Conservation (phyloP, 2,797 vertebrate genomes). For the Pangasius djambal region DNA sequence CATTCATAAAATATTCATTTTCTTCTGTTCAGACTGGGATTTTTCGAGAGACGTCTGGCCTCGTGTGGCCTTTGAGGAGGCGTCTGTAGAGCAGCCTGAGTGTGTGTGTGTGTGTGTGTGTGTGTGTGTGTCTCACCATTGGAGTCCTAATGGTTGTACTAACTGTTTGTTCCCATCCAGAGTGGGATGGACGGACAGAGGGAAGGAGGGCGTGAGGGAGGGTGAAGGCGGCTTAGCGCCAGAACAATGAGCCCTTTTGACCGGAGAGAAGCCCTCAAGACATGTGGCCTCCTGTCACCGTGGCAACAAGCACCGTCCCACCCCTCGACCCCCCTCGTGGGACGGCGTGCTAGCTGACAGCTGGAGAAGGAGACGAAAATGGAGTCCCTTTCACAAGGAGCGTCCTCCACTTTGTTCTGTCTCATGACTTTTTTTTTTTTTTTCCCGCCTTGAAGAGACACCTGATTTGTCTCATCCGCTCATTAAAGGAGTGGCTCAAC, state of each 20-base stretch:
- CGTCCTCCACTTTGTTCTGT: slow-evolving; percentile 49
- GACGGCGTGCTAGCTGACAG: slow-evolving; percentile 77
- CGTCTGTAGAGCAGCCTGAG: slow-evolving; percentile 4
- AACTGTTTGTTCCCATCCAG: slow-evolving; percentile 53
- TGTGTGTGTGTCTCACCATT: slow-evolving; percentile 36
- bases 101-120: slow-evolving; percentile 30
- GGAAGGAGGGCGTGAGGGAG: slow-evolving; percentile 56
- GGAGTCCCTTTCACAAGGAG: slow-evolving; percentile 73
- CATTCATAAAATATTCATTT: neutral
- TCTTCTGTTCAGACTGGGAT: slow-evolving; percentile 2
- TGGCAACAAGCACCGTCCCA: slow-evolving; percentile 71
- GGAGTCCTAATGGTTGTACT: slow-evolving; percentile 50
- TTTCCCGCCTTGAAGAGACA: neutral
- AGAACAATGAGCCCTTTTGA: slow-evolving; percentile 85
- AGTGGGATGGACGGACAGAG: slow-evolving; percentile 33
- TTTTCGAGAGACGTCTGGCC: slow-evolving; percentile 36
- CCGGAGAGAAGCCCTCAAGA: slow-evolving; percentile 82
- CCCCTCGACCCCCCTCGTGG: slow-evolving; percentile 66
- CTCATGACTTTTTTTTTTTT: slow-evolving; percentile 14
- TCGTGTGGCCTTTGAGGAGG: slow-evolving; percentile 8
- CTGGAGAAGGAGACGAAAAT: slow-evolving; percentile 74
- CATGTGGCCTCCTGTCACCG: slow-evolving; percentile 85
- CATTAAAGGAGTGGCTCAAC: neutral
- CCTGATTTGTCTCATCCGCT: neutral
- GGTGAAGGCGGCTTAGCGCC: slow-evolving; percentile 80